A percentile compares a stretch with the other conserved stretches of the same genome.
These are phyloP conservation scores for Bombyx mori DNA, from an alignment of 1,140 invertebrate genomes.

Conservation along the genomic window DNA sequence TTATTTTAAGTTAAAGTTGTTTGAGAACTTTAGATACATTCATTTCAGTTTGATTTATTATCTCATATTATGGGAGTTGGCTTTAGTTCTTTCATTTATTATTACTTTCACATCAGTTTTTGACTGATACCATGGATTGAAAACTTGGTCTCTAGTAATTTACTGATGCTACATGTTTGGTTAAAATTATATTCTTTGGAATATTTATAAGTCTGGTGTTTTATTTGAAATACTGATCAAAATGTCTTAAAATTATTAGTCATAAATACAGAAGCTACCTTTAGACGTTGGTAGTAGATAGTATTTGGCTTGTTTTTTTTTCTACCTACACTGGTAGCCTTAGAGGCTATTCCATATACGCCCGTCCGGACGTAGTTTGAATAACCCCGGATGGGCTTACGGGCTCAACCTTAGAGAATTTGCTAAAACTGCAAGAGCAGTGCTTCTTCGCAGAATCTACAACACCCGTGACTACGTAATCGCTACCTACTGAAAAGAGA, in stretches of 20 bases:
- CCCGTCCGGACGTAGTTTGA: too few species aligned
- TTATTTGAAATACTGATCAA: slow-evolving; percentile 4
- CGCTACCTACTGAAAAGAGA: too few species aligned
- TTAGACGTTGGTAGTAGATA: too few species aligned
- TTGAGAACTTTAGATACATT: not conserved
- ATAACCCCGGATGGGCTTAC: too few species aligned
- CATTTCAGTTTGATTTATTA: slow-evolving; percentile 22
- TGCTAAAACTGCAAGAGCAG: too few species aligned
- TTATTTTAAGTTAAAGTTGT: slow-evolving; percentile 41
- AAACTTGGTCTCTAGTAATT: slow-evolving; percentile 57
- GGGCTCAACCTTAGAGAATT: too few species aligned
- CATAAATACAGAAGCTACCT: not conserved
- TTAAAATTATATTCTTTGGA: slow-evolving; percentile 51
- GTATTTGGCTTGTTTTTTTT: too few species aligned
- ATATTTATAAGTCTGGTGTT: slow-evolving; percentile 28
- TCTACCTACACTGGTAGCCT: too few species aligned
- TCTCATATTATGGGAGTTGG: slow-evolving; percentile 48
- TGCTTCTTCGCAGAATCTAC: too few species aligned
- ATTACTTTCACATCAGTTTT: slow-evolving; percentile 42
- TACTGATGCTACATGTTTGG: slow-evolving; percentile 51
- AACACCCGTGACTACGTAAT: too few species aligned
- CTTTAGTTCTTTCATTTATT: slow-evolving; percentile 54
- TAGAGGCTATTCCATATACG: too few species aligned
- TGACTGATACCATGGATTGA: slow-evolving; percentile 57
- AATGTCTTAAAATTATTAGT: not conserved